Conservation (phyloP, 1,140 invertebrate species). For the Helicoverpa armigera region DNA sequence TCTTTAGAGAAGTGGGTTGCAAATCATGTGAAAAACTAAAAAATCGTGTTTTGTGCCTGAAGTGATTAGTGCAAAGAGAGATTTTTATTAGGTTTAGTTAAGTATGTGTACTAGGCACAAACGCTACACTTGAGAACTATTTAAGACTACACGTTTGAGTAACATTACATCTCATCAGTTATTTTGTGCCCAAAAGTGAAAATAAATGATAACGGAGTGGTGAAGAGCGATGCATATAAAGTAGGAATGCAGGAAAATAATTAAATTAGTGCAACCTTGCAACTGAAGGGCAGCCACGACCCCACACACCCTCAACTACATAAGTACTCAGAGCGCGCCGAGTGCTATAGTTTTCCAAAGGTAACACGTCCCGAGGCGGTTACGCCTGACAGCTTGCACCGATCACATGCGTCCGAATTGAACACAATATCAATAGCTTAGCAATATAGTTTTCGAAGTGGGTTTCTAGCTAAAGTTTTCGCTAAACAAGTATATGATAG, state of each 20-base stretch:
- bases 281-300: conserved; percentile 9
- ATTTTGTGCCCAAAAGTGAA: not conserved
- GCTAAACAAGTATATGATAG: not conserved
- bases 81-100: not conserved
- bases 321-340: too few species aligned
- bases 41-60: not conserved
- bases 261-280: conserved; percentile 26
- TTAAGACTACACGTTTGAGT: not conserved
- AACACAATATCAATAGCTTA: too few species aligned
- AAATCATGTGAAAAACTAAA: not conserved
- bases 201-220: not conserved
- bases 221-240: not conserved
- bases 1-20: not conserved
- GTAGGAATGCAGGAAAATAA: conserved; percentile 20
- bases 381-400: too few species aligned
- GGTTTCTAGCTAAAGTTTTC: too few species aligned
- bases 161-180: not conserved
- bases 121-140: not conserved
- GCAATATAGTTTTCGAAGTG: too few species aligned
- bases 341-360: not conserved
- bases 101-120: not conserved
- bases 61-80: not conserved
- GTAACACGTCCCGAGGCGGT: too few species aligned
- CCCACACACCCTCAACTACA: not conserved
- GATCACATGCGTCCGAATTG: too few species aligned